Percentiles rank a stretch among this genome's conserved stretches.
Conservation (phyloP, 2,113 vertebrate genomes). For the Marmota flaviventris region DNA sequence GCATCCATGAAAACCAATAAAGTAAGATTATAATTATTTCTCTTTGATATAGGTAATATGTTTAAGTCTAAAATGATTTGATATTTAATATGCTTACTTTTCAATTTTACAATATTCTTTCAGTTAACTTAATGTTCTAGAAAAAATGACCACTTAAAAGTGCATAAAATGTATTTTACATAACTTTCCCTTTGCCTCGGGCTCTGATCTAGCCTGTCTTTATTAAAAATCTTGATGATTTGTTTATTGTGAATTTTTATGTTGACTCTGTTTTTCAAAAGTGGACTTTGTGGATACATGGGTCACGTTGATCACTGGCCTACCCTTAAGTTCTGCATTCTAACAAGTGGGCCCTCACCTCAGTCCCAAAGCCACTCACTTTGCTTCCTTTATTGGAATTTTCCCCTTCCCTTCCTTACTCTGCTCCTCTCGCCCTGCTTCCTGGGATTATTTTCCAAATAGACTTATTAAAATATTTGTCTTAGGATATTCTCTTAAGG, state of each 20-base stretch:
- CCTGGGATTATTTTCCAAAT: neutral
- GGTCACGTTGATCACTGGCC: neutral
- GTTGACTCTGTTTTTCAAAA: neutral
- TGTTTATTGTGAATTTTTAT: neutral
- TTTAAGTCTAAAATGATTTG: conserved; percentile 38
- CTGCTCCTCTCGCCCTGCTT: neutral
- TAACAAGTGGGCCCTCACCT: neutral
- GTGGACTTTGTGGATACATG: neutral
- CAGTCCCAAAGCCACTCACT: neutral
- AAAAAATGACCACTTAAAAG: neutral
- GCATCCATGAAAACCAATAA: neutral
- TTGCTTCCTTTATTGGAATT: neutral
- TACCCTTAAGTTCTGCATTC: neutral
- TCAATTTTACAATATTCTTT: neutral
- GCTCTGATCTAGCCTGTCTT: neutral
- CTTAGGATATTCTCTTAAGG: neutral
- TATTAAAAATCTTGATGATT: conserved; percentile 19
- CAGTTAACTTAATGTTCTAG: neutral
- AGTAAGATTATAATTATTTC: conserved; percentile 1
- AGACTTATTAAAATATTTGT: neutral
- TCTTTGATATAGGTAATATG: conserved; percentile 25
- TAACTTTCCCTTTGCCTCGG: neutral
- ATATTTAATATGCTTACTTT: neutral
- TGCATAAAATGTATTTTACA: neutral
- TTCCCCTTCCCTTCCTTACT: neutral